phyloP scores from a whole-genome alignment of 2,797 vertebrate species.

The Mormyrops attenuatus region DNA sequence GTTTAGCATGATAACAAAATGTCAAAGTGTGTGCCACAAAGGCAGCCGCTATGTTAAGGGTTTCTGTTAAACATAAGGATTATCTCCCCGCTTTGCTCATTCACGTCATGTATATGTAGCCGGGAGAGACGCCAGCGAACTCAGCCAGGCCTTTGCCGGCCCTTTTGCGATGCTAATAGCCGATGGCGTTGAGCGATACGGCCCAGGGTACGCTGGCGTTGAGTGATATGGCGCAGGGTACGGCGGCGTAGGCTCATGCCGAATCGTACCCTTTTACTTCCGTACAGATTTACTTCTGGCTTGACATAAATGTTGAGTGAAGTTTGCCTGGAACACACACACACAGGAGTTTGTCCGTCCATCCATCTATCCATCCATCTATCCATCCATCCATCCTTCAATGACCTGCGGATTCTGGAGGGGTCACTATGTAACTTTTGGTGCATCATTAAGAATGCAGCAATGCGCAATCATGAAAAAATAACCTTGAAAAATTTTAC shows the following conservation, averaged over 20 bases:
- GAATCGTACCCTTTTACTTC: conserved; percentile 43
- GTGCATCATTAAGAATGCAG: not conserved
- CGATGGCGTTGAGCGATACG: conserved; percentile 49
- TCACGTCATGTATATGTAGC: conserved; percentile 20
- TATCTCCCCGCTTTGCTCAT: conserved; percentile 41
- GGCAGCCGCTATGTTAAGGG: conserved; percentile 43
- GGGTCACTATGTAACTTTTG: not conserved
- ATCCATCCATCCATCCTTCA: not conserved
- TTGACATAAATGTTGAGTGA: not conserved
- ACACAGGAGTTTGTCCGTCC: not conserved
- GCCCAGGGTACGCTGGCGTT: conserved; percentile 26
- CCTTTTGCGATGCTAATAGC: conserved; percentile 58
- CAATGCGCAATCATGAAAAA: not conserved
- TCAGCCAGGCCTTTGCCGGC: conserved; percentile 22
- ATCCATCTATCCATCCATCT: not conserved
- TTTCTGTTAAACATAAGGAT: conserved; percentile 60
- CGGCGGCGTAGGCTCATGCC: not conserved
- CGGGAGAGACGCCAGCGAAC: conserved; percentile 34
- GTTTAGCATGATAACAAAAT: conserved; percentile 67
- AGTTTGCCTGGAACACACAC: not conserved
- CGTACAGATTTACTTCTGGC: not conserved
- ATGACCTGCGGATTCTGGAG: not conserved
- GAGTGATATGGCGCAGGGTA: conserved; percentile 38
- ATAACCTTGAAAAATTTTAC: not conserved
- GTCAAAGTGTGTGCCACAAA: conserved; percentile 50